Conservation (phyloP, 2,797 vertebrate species). For the Chaetophractus vellerosus region DNA sequence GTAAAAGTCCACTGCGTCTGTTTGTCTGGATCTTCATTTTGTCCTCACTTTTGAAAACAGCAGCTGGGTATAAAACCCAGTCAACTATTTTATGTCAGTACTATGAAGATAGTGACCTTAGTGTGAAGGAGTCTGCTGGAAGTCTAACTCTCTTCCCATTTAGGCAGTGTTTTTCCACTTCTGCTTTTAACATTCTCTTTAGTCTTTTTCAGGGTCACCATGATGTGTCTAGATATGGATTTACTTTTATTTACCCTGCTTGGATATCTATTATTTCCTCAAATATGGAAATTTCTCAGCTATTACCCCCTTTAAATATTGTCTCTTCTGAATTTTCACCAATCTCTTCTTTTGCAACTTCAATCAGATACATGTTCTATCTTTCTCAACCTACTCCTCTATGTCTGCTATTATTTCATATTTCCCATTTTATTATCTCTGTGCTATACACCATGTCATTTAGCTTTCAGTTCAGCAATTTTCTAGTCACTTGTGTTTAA, state of each 20-base stretch:
- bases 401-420: no score
- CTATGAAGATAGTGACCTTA: background rate
- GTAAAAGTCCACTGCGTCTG: background rate
- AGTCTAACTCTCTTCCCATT: background rate
- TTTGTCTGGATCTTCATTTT: background rate
- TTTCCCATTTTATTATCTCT: background rate
- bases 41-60: background rate
- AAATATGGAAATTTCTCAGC: background rate
- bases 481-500: background rate
- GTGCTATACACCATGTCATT: background rate
- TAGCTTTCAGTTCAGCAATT: background rate
- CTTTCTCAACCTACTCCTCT: no score
- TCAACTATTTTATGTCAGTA: fast-evolving
- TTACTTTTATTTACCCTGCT: background rate
- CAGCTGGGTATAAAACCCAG: background rate
- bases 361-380: no score
- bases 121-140: no score
- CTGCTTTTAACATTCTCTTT: background rate
- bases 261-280: background rate
- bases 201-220: background rate
- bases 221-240: background rate
- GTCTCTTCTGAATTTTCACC: no score
- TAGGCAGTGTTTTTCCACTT: background rate
- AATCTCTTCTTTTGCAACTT: background rate
- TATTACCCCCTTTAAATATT: background rate